Conservation (phyloP, 2,797 vertebrate species). For the Oryzias sinensis region DNA sequence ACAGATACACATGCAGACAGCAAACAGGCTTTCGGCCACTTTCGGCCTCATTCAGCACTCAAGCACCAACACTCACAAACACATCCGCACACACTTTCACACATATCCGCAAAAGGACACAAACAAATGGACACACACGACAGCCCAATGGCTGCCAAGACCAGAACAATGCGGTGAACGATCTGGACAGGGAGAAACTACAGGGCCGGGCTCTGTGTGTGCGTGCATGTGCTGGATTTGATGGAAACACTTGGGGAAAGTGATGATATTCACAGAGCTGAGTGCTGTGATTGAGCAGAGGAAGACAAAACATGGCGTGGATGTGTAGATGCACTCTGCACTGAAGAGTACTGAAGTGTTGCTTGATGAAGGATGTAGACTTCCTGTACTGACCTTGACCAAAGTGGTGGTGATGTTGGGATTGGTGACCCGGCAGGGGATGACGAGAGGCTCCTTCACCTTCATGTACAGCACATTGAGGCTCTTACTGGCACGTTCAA, state of each 20-base stretch:
- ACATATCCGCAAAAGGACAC: conserved; percentile 57
- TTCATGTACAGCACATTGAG: conserved; percentile 84
- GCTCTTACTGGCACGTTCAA: conserved; percentile 79
- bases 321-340: conserved; percentile 2
- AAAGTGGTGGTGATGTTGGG: conserved; percentile 84
- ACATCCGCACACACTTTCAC: conserved; percentile 69
- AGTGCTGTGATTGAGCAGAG: conserved; percentile 3
- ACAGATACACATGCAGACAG: conserved; percentile 11
- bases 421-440: conserved; percentile 91
- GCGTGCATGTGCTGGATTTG: conserved; percentile 12
- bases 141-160: conserved; percentile 56
- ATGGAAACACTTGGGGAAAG: conserved; percentile 25
- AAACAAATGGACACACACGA: conserved; percentile 62
- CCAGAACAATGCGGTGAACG: conserved; percentile 66
- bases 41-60: conserved; percentile 52
- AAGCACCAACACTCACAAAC: conserved; percentile 61
- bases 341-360: background rate
- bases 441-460: conserved; percentile 81
- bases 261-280: conserved; percentile 20
- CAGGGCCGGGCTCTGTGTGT: conserved; percentile 9
- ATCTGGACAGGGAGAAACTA: conserved; percentile 41
- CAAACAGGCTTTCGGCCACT: conserved; percentile 14
- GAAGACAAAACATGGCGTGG: conserved; percentile 11
- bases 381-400: conserved; percentile 82
- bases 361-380: background rate